Evolutionary conservation across 2,797 vertebrate species (phyloP), one percentile per base, ranked within the genome.

Genomic region (Microctenopoma steveboyesi): DNA sequence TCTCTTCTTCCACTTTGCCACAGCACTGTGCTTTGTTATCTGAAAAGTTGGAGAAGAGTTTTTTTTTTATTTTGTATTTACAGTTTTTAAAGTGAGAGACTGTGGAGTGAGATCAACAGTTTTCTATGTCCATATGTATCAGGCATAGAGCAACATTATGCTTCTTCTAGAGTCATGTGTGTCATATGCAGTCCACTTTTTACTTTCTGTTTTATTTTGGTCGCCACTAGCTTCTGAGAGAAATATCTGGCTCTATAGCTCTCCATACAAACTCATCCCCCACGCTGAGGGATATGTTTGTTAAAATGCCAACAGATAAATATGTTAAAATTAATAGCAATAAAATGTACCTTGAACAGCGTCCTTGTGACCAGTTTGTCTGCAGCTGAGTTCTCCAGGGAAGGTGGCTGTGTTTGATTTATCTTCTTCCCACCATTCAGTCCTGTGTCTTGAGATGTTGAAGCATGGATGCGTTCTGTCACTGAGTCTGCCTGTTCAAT

Each of bases 401-500:
- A 86, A 3, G 83, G 40, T 7, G 74, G 40, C 16, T 85, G 79
- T 9, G 63, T 58, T 81, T 59, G 76, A 46, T 49, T 76, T 2
- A 77, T 59, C 58, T 72, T 84, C 53, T 73, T 90, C 40, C 46
- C 61, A 5, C 5, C 40, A 2, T 59, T 73, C 39, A 63, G 51
- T 53, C 25, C 63, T 42, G 10, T 8, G 18, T 82, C 78, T 7
- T 79, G 88, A 39, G 95, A 86, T 72, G 94, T 84, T 5, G 86
- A 87, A 2, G 87, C 74, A 0, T 73, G 64, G 82, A 94, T 88
- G 52, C 93, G 94, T 69, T 94, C 95, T 0, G 93, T 93, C 73
- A 93, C 93, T 52, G 95, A 94, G 16, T 94, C 95, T 78, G 93
- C 92, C 73, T 93, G 94, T 50, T 96, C 93, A 37, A 85, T 70